A percentile compares a stretch with the other conserved stretches of the same genome.
These are phyloP conservation scores for Ascidia mentula DNA, from an alignment of 23 tunicate species.

Conservation along the genomic window DNA sequence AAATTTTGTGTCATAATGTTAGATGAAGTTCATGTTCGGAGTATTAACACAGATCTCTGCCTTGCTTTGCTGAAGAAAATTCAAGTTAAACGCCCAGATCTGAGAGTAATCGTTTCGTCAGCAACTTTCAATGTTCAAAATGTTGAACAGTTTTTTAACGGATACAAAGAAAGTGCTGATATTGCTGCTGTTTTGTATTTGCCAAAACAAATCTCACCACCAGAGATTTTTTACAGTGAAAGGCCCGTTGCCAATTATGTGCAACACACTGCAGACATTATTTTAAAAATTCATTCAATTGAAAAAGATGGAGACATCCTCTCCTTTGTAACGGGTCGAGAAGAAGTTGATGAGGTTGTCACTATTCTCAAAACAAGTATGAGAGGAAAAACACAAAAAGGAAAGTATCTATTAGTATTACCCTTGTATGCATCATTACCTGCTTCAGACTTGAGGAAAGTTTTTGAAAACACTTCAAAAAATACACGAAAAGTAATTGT, in stretches of 20 bases:
- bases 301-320: slow-evolving; percentile 85
- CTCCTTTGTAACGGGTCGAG: slow-evolving; percentile 86
- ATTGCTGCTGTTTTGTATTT: slow-evolving; percentile 48
- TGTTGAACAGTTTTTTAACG: slow-evolving; percentile 53
- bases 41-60: slow-evolving; percentile 88
- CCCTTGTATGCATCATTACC: slow-evolving; percentile 91
- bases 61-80: slow-evolving; percentile 86
- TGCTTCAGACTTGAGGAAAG: slow-evolving; percentile 54
- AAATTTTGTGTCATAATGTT: slow-evolving; percentile 73
- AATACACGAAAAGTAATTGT: slow-evolving; percentile 70
- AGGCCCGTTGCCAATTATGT: slow-evolving; percentile 87
- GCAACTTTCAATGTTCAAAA: slow-evolving; percentile 84
- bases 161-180: slow-evolving; percentile 24
- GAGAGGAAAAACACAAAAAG: slow-evolving; percentile 24
- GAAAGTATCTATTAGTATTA: slow-evolving; percentile 55
- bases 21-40: slow-evolving; percentile 96
- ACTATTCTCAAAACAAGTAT: slow-evolving; percentile 32
- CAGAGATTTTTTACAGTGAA: slow-evolving; percentile 68
- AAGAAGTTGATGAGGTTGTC: slow-evolving; percentile 74
- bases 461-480: slow-evolving; percentile 55
- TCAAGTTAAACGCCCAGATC: slow-evolving; percentile 71
- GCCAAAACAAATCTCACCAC: not conserved
- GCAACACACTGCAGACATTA: slow-evolving; percentile 62
- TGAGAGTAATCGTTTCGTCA: slow-evolving; percentile 80
- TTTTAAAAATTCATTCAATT: slow-evolving; percentile 60